A percentile compares a stretch with the other conserved stretches of the same genome.
These are phyloP conservation scores for Ormyrus nitidulus DNA, from an alignment of 2,888 invertebrate species.

Conservation along the genomic window DNA sequence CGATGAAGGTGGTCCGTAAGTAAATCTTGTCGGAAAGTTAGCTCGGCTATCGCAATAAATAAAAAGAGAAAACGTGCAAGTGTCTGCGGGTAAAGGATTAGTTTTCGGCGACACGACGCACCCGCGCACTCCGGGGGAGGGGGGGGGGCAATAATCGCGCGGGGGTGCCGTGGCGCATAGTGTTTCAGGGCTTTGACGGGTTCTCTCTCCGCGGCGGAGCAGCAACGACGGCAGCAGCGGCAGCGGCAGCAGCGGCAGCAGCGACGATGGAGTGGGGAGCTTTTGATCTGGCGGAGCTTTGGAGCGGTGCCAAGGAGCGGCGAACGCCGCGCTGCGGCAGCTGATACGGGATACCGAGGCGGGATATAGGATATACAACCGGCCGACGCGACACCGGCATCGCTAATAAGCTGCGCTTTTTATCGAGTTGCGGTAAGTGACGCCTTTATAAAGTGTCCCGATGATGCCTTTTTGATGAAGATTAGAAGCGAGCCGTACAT, in stretches of 20 bases:
- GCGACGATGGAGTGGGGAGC: conserved; percentile 63
- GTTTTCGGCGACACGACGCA: conserved; percentile 42
- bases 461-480: too few relatives aligned
- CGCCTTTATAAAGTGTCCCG: not conserved
- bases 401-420: conserved; percentile 32
- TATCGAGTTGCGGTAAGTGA: not conserved
- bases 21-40: too few relatives aligned
- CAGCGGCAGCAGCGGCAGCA: conserved; percentile 48
- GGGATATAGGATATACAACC: conserved; percentile 46
- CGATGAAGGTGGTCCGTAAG: too few relatives aligned
- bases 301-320: conserved; percentile 68
- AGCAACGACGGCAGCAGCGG: conserved; percentile 48
- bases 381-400: not conserved
- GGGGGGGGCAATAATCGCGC: conserved; percentile 16
- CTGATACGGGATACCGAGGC: conserved; percentile 45
- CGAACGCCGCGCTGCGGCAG: conserved; percentile 49
- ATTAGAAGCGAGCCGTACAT: too few relatives aligned
- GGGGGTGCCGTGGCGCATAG: conserved; percentile 51
- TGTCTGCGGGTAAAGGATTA: conserved; percentile 26
- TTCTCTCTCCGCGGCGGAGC: conserved; percentile 5
- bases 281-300: conserved; percentile 71
- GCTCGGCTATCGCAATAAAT: too few relatives aligned
- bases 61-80: conserved; percentile 15
- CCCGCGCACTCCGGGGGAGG: conserved; percentile 21
- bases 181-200: conserved; percentile 50